Evolutionary conservation across 2,797 vertebrate genomes (phyloP).

Genomic region (Diplodus puntazzo): DNA sequence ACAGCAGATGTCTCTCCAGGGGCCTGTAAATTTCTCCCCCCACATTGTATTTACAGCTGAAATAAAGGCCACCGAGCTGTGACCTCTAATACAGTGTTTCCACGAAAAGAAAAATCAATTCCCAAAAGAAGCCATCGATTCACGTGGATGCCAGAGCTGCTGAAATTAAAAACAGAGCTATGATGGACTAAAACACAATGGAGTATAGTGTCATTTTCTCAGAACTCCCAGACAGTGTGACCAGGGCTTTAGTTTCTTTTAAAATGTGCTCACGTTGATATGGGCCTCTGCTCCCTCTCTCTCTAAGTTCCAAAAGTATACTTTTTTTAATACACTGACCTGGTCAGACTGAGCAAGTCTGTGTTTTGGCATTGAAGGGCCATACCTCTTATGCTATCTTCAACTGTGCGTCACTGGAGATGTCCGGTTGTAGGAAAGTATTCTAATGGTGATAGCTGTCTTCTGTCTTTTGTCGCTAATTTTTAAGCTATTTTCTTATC

Average conservation of each 20-base stretch:
- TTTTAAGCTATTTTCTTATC: neutral
- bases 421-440: neutral
- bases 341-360: slow-evolving; percentile 4
- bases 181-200: neutral
- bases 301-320: too few relatives aligned
- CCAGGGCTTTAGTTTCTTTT: neutral
- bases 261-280: neutral
- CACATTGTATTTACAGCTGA: slow-evolving; percentile 3
- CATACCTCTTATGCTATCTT: neutral
- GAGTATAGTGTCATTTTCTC: neutral
- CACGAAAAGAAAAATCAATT: neutral
- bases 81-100: slow-evolving; percentile 12
- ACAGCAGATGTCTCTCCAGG: slow-evolving; percentile 14
- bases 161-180: slow-evolving; percentile 25
- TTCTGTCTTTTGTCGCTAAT: neutral
- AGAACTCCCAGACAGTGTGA: neutral
- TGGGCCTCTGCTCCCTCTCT: slow-evolving; percentile 1
- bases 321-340: neutral
- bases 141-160: neutral
- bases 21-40: neutral
- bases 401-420: neutral
- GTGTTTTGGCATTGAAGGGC: neutral
- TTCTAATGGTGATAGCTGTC: neutral
- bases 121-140: slow-evolving; percentile 16
- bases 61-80: slow-evolving; percentile 9